Evolutionary conservation across 1,140 invertebrate genomes (phyloP), one percentile per base, ranked within the genome.

Genomic region (Holotrichia oblita): DNA sequence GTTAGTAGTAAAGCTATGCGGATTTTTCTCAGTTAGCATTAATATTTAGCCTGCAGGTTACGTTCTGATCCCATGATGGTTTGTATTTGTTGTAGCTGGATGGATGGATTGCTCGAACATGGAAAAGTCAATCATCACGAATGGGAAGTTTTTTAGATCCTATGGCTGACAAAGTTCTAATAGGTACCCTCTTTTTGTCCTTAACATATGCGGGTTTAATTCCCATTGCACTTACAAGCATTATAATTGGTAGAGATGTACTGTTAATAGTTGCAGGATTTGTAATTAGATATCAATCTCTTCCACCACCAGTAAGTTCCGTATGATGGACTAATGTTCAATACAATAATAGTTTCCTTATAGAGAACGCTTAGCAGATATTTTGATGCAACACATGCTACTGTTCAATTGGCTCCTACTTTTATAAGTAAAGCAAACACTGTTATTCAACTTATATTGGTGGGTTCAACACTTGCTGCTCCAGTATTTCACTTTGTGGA

Each of bases 131-230:
- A 87, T 93, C 94, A 14, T 96, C 97, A 34, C 95, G 95, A 85
- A 91, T 98, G 81, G 98, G 98, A 7, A 97, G 96, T 80, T 97
- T 98, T 85, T 85, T 99, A n/a, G 98, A 99, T 88, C 98, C 98
- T 10, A 91, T 98, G 87, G 98, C 98, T n/a, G 98, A 99, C 87
- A 99, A 99, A 90, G 89, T 99, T 17, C 89, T 99, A 6, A 93
- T 99, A 80, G 95, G 93, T 10, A 95, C 95, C 12, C 87, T 99
- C 42, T 97, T 97, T n/a, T 84, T 98, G 27, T 93, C 95, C 0
- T 88, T 99, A 34, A 96, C 97, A 8, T 94, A 93, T 88, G 93
- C 93, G 77, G 91, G 93, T 72, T 87, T 98, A 12, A 94, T 99
- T 85, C 97, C 98, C 84, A 88, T 97, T 76, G 89, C 92, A 76